These are phyloP conservation scores for Tupaia tana DNA, from an alignment of 2,113 vertebrate species.

Conservation along the genomic window DNA sequence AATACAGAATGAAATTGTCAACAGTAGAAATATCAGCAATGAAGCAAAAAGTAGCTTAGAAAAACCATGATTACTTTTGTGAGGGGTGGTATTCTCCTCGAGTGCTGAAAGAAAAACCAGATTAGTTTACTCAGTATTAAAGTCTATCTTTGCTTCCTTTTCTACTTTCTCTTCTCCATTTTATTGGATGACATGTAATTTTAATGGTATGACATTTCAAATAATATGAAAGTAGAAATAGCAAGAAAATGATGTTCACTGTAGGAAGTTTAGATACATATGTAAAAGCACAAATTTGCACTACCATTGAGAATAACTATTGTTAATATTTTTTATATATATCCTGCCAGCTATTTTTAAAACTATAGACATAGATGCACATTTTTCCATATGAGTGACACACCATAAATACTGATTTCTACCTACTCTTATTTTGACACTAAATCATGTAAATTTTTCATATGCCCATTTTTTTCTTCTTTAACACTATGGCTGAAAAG, in stretches of 20 bases:
- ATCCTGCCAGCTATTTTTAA: neutral
- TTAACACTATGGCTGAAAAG: neutral
- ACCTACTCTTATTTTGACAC: neutral
- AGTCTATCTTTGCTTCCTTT: neutral
- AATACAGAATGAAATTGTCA: constrained; percentile 40
- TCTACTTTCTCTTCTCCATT: neutral
- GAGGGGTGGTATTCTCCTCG: neutral
- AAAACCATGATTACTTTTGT: neutral
- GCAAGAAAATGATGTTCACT: neutral
- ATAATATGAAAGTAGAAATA: neutral
- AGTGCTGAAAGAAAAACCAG: constrained; percentile 54
- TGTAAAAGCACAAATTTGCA: neutral
- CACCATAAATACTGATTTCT: neutral
- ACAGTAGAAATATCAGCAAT: constrained; percentile 54
- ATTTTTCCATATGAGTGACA: neutral
- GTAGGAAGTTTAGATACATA: neutral
- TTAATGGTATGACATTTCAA: neutral
- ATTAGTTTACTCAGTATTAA: constrained; percentile 27
- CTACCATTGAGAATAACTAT: neutral
- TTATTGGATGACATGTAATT: neutral
- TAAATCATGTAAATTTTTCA: constrained; percentile 2
- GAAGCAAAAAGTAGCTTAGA: neutral
- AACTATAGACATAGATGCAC: neutral
- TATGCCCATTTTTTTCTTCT: neutral
- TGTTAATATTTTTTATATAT: neutral